These are phyloP conservation scores for Hydropsyche tenuis DNA, from an alignment of 1,140 invertebrate species.

Conservation along the genomic window DNA sequence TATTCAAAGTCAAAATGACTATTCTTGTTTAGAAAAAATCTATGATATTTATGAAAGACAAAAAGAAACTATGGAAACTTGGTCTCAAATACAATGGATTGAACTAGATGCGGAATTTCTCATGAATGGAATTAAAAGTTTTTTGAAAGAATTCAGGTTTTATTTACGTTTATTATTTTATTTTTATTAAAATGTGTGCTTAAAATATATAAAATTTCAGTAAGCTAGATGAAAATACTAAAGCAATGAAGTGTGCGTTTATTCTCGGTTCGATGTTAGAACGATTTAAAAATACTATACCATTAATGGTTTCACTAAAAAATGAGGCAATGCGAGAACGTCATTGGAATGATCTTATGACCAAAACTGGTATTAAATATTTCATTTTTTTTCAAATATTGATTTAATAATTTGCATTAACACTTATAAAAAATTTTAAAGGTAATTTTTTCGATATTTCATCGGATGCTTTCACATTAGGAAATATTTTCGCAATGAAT, in stretches of 20 bases:
- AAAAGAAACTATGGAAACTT: constrained; percentile 75
- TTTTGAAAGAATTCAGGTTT: constrained; percentile 77
- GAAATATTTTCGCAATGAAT: constrained; percentile 92
- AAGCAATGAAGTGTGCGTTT: constrained; percentile 60
- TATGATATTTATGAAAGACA: constrained; percentile 82
- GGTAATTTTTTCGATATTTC: constrained; percentile 83
- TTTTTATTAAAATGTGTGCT: no score
- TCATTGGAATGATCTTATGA: constrained; percentile 89
- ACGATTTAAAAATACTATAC: constrained; percentile 85
- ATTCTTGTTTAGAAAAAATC: constrained; percentile 73
- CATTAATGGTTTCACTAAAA: constrained; percentile 88
- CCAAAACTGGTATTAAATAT: constrained; percentile 72
- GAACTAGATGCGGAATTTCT: constrained; percentile 84
- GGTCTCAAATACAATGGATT: constrained; percentile 87
- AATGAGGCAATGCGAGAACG: constrained; percentile 87
- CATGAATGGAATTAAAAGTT: constrained; percentile 85
- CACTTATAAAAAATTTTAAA: no score
- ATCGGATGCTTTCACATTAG: constrained; percentile 83
- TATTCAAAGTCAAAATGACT: constrained; percentile 73
- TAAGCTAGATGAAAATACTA: constrained; percentile 64
- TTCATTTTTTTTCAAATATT: no score
- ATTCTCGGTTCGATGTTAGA: constrained; percentile 69
- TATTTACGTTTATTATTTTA: not conserved
- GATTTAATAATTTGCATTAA: no score
- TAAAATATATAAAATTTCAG: no score